Conservation (phyloP, 2,888 invertebrate species). For the Phengaris alcon region DNA sequence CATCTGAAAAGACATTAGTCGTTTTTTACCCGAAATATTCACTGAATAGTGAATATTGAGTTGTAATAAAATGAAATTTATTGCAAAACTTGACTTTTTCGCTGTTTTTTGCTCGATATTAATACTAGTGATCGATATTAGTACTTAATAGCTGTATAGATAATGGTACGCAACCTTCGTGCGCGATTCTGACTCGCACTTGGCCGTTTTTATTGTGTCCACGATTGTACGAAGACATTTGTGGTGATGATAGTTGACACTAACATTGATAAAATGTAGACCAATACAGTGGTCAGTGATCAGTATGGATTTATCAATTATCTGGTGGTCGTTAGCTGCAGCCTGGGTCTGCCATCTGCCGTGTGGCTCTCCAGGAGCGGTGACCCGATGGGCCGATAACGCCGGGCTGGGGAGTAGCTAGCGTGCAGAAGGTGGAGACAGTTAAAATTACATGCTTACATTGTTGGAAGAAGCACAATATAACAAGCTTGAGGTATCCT, state of each 20-base stretch:
- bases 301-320: background rate
- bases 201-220: no score
- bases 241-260: background rate
- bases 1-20: no score
- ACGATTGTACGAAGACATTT: background rate
- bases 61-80: no score
- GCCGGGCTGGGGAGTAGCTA: background rate
- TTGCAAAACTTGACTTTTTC: no score
- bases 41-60: no score
- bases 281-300: background rate
- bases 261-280: background rate
- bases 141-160: no score
- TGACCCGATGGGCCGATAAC: conserved; percentile 4
- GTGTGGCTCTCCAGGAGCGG: background rate
- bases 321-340: background rate
- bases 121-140: no score
- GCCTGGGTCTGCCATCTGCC: background rate
- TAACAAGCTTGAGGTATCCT: no score
- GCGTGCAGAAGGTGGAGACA: background rate
- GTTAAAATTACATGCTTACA: background rate
- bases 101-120: no score
- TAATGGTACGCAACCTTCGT: no score
- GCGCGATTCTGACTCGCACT: no score
- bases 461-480: background rate
- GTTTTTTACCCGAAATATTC: no score